Percentiles rank a stretch among this genome's conserved stretches.
Conservation (phyloP, 2,888 invertebrate genomes). For the Amphipyra berbera region DNA sequence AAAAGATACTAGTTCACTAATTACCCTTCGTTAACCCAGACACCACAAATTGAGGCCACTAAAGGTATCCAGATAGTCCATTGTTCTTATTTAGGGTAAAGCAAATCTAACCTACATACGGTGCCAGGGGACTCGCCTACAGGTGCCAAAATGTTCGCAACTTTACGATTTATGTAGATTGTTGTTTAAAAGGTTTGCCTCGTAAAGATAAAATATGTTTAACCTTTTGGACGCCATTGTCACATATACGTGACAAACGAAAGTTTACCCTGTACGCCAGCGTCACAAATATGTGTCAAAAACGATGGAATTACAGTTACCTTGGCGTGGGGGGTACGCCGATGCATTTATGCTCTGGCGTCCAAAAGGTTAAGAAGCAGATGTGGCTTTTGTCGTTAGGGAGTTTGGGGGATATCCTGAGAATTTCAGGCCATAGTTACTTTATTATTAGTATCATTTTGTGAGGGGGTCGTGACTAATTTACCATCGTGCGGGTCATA, state of each 20-base stretch:
- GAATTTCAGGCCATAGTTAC: conserved; percentile 1
- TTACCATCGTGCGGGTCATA: too few species aligned
- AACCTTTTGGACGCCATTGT: too few species aligned
- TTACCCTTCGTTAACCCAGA: conserved; percentile 46
- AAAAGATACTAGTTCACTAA: conserved; percentile 32
- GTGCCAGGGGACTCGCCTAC: conserved; percentile 19
- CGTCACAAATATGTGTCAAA: too few species aligned
- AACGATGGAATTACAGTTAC: too few species aligned
- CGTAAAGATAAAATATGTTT: conserved; percentile 36
- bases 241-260: too few species aligned
- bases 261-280: too few species aligned
- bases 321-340: too few species aligned
- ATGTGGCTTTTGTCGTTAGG: conserved; percentile 3
- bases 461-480: too few species aligned
- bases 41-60: conserved; percentile 43
- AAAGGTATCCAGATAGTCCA: conserved; percentile 34
- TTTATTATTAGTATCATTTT: too few species aligned
- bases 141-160: conserved; percentile 24
- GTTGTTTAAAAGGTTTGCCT: conserved; percentile 43
- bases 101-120: conserved; percentile 47
- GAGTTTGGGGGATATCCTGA: conserved; percentile 1
- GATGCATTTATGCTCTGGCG: too few species aligned
- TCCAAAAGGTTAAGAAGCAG: conserved; percentile 12
- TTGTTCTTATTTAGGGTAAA: conserved; percentile 54
- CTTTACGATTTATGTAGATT: conserved; percentile 28